Conservation (phyloP, 1,140 invertebrate species). For the Chironomus striatipennis region DNA sequence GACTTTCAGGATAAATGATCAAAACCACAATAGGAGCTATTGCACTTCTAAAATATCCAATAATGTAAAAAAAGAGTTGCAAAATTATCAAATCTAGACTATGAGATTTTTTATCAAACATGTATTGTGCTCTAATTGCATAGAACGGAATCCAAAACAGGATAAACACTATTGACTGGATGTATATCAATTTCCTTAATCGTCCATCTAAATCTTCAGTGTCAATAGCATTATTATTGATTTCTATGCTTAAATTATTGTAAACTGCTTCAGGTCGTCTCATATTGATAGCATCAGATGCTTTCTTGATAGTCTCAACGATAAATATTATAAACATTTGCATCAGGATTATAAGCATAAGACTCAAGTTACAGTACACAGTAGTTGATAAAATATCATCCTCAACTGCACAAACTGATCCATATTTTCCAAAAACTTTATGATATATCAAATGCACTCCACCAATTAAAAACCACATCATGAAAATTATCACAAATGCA, state of each 20-base stretch:
- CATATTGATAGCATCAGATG: not conserved
- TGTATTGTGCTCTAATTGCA: not conserved
- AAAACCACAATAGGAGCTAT: not conserved
- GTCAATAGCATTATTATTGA: not conserved
- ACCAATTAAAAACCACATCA: not conserved
- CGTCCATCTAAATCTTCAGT: not conserved
- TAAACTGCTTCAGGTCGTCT: not conserved
- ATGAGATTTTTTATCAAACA: not conserved
- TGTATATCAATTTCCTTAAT: not conserved
- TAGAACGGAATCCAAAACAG: not conserved
- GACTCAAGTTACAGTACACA: not conserved
- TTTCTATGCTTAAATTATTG: not conserved
- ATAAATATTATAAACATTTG: not conserved
- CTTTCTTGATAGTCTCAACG: not conserved
- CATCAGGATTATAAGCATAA: not conserved
- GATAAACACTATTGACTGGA: not conserved
- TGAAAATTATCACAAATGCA: not conserved
- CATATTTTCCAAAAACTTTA: not conserved
- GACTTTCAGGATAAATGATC: not conserved
- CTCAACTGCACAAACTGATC: not conserved
- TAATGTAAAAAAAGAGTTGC: not conserved
- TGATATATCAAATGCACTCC: not conserved
- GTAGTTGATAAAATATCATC: not conserved
- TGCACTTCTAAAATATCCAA: not conserved
- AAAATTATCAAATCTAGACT: not conserved